A percentile compares a stretch with the other conserved stretches of the same genome.
phyloP scores from a whole-genome alignment of 2,888 invertebrate species.

The Eudasyphora cyanicolor region DNA sequence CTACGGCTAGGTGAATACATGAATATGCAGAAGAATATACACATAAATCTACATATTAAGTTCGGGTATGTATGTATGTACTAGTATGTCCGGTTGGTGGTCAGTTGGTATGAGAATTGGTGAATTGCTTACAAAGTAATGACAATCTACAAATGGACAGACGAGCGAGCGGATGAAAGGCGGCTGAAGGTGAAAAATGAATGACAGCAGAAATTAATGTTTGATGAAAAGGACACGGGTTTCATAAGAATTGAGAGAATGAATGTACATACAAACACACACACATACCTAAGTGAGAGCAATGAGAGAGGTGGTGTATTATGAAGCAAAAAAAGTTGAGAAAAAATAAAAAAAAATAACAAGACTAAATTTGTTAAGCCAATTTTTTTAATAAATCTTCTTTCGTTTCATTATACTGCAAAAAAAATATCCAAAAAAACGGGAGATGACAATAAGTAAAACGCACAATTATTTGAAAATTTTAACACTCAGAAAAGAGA shows the following conservation, averaged over 20 bases:
- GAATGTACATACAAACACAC: no score
- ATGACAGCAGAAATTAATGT: background rate
- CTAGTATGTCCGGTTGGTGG: background rate
- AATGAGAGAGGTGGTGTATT: background rate
- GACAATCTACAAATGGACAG: background rate
- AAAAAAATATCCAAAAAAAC: background rate
- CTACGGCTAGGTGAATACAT: background rate
- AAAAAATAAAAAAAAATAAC: background rate
- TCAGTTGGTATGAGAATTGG: no score
- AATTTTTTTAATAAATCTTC: background rate
- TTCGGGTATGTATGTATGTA: background rate
- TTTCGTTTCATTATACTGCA: background rate
- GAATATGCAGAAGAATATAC: background rate
- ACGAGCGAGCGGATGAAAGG: background rate
- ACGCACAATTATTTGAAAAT: slow-evolving; percentile 1
- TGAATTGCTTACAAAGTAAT: background rate
- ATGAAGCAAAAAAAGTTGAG: background rate
- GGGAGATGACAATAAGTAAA: background rate
- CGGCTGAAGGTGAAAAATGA: background rate
- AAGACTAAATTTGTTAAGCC: background rate
- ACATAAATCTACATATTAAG: no score
- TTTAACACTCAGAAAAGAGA: slow-evolving; percentile 43
- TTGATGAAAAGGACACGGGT: background rate
- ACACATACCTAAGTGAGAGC: background rate
- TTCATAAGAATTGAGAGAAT: background rate